Evolutionary conservation across 2,113 vertebrate species (phyloP).

Genomic region (Amia ocellicauda): DNA sequence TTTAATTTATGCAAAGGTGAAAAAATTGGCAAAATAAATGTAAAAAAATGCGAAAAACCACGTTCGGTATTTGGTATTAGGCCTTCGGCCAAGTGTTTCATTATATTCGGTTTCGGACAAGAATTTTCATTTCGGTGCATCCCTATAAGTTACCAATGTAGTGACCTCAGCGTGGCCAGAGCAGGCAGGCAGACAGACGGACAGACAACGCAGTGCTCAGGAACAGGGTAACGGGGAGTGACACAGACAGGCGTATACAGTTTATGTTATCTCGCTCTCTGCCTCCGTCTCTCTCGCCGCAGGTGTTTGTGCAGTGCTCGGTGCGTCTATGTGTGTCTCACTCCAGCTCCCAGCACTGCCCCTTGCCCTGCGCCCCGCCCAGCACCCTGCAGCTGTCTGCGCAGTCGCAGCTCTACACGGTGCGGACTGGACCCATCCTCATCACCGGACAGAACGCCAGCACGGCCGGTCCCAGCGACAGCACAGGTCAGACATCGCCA

Average conservation of each 20-base stretch:
- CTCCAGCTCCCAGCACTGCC: slow-evolving; percentile 37
- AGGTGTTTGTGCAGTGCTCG: slow-evolving; percentile 51
- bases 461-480: background rate
- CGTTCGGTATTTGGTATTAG: no score
- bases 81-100: no score
- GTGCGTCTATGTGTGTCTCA: slow-evolving; percentile 53
- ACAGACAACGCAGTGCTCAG: no score
- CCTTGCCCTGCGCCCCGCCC: slow-evolving; percentile 28
- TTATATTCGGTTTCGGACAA: no score
- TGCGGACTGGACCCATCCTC: slow-evolving; percentile 41
- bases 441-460: slow-evolving; percentile 27
- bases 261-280: background rate
- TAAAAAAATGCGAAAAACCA: no score
- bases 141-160: no score
- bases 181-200: no score
- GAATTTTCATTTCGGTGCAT: no score
- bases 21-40: no score
- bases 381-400: background rate
- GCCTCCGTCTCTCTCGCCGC: slow-evolving; percentile 3
- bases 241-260: background rate
- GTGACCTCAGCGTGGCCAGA: no score
- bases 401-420: slow-evolving; percentile 28
- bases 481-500: background rate
- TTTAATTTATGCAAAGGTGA: no score
- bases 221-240: no score